Evolutionary conservation across 1,140 invertebrate species (phyloP).

Genomic region (Bombus polaris): DNA sequence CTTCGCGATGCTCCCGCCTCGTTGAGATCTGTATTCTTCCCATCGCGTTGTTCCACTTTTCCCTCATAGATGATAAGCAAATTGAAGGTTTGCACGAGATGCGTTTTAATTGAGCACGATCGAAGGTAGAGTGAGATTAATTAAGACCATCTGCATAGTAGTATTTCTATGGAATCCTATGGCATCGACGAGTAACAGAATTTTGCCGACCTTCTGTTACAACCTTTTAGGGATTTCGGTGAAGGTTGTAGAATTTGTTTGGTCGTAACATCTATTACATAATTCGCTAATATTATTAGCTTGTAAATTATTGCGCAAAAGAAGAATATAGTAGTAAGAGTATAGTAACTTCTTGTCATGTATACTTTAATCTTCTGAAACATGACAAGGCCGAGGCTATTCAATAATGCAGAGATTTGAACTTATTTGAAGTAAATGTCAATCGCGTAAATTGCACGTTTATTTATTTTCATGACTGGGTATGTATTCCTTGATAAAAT

Average conservation of each 20-base stretch:
- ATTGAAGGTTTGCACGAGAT: not conserved
- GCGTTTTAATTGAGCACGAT: too few relatives aligned
- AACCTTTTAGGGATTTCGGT: not conserved
- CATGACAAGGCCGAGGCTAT: too few relatives aligned
- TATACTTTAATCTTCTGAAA: too few relatives aligned
- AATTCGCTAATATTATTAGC: not conserved
- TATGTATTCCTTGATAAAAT: not conserved
- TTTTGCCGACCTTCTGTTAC: too few relatives aligned
- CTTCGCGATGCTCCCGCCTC: not conserved
- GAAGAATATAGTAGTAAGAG: not conserved
- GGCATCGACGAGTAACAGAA: not conserved
- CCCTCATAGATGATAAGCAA: slow-evolving; percentile 12
- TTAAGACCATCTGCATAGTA: not conserved
- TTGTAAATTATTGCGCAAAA: not conserved
- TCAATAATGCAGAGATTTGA: not conserved
- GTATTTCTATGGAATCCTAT: not conserved
- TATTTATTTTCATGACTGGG: not conserved
- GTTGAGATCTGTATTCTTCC: not conserved
- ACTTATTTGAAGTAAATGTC: not conserved
- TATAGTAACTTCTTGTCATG: not conserved
- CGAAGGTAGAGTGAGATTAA: too few relatives aligned
- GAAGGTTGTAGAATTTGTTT: not conserved
- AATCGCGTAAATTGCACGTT: not conserved
- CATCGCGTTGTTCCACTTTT: not conserved
- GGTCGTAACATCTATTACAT: too few relatives aligned